Percentiles rank a stretch among this genome's conserved stretches.
phyloP scores from a whole-genome alignment of 2,113 vertebrate genomes.

The Egretta garzetta region DNA sequence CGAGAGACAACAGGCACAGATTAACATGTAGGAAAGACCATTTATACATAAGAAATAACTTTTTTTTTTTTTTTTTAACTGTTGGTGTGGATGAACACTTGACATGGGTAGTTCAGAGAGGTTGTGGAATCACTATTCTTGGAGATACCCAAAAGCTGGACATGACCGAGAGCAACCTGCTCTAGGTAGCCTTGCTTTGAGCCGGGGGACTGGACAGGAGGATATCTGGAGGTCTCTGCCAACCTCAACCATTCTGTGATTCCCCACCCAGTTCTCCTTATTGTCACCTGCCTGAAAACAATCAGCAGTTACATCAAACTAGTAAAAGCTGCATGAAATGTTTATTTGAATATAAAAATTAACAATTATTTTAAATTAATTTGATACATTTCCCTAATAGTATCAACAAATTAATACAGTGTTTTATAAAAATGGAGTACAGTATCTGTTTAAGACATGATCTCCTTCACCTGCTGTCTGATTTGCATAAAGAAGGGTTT shows the following conservation, averaged over 20 bases:
- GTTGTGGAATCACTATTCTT: background rate
- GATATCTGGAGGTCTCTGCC: background rate
- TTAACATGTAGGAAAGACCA: background rate
- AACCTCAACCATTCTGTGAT: background rate
- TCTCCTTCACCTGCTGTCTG: background rate
- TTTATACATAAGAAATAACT: background rate
- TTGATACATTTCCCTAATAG: background rate
- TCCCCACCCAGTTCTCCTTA: background rate
- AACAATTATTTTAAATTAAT: background rate
- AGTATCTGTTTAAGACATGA: background rate
- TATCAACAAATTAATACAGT: background rate
- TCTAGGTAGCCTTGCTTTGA: background rate
- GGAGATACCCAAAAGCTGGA: background rate
- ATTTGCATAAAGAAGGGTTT: background rate
- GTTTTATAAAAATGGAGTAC: background rate
- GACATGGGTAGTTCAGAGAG: background rate
- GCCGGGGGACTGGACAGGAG: background rate
- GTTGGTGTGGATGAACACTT: background rate
- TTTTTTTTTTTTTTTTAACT: background rate
- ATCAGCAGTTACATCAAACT: background rate
- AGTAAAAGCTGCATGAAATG: background rate
- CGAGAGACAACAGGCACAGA: background rate
- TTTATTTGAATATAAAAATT: background rate
- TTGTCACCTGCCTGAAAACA: background rate
- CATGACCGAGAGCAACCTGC: accelerated